Percentiles rank a stretch among this genome's conserved stretches.
Evolutionary conservation across 2,797 vertebrate genomes (phyloP).

Genomic region (Centroberyx gerrardi): DNA sequence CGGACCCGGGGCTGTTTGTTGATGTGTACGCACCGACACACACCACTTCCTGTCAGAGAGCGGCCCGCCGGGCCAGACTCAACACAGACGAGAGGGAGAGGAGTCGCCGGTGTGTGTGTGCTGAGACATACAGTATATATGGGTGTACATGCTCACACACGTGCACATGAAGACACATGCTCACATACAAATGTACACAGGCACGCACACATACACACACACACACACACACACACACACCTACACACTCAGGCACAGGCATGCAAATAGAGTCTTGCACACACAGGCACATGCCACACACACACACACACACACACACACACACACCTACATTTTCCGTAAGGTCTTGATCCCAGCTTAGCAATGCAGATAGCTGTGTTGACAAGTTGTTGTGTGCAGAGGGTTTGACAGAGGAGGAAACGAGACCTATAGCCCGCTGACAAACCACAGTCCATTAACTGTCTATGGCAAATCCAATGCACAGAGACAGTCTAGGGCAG

Average conservation of each 20-base stretch:
- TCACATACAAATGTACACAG: background rate
- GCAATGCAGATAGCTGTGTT: slow-evolving; percentile 63
- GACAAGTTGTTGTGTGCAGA: slow-evolving; percentile 69
- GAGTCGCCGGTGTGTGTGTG: background rate
- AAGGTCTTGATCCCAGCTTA: slow-evolving; percentile 29
- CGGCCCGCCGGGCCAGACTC: slow-evolving; percentile 54
- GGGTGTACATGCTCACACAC: background rate
- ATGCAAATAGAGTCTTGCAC: background rate
- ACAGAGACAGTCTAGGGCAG: background rate
- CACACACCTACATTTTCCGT: slow-evolving; percentile 1
- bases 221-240: no score
- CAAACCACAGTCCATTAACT: slow-evolving; percentile 53
- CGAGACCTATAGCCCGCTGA: slow-evolving; percentile 41
- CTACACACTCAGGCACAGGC: no score
- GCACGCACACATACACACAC: no score
- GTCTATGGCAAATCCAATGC: slow-evolving; percentile 19
- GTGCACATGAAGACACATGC: background rate
- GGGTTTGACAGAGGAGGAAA: slow-evolving; percentile 66
- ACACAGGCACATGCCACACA: background rate
- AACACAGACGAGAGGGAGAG: slow-evolving; percentile 54
- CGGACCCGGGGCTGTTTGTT: slow-evolving; percentile 73
- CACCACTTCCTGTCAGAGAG: slow-evolving; percentile 79
- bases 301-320: slow-evolving; percentile 14
- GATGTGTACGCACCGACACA: slow-evolving; percentile 73
- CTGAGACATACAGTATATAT: slow-evolving; percentile 34